Conservation (phyloP, 2,888 invertebrate species). For the Heteropelma amictum region DNA sequence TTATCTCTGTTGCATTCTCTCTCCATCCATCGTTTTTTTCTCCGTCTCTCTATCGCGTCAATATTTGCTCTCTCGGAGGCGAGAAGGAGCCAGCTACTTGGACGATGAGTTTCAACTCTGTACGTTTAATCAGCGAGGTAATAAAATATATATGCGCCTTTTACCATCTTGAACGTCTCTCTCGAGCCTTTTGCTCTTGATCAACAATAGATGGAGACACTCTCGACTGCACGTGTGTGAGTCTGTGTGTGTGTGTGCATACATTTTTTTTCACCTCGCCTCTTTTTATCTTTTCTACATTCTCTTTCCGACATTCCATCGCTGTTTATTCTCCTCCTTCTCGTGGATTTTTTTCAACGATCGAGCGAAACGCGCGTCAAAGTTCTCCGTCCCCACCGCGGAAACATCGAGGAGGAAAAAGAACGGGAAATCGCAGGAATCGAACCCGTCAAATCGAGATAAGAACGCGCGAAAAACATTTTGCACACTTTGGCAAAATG, state of each 20-base stretch:
- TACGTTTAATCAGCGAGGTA: conserved; percentile 18
- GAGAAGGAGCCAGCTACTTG: neutral
- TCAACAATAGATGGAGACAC: conserved; percentile 11
- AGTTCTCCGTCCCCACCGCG: too few relatives aligned
- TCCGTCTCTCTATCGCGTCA: conserved; percentile 14
- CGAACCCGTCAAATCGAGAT: too few relatives aligned
- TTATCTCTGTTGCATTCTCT: neutral
- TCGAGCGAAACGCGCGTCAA: too few relatives aligned
- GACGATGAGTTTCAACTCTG: conserved; percentile 29
- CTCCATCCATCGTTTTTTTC: conserved; percentile 2
- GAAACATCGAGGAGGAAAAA: too few relatives aligned
- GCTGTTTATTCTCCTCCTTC: neutral
- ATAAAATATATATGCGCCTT: conserved; percentile 9
- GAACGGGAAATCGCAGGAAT: too few relatives aligned
- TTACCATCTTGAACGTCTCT: conserved; percentile 13
- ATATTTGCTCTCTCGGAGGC: conserved; percentile 36
- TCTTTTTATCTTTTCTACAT: neutral
- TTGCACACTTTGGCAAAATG: too few relatives aligned
- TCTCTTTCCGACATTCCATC: conserved; percentile 26
- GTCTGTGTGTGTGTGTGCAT: too few relatives aligned
- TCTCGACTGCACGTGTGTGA: too few relatives aligned
- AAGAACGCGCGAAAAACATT: too few relatives aligned
- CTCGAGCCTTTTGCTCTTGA: neutral
- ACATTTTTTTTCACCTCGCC: neutral
- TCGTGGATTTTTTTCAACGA: too few relatives aligned